These are phyloP conservation scores for Pseudomyrmex flavicornis DNA, from an alignment of 1,140 invertebrate species.

Conservation along the genomic window DNA sequence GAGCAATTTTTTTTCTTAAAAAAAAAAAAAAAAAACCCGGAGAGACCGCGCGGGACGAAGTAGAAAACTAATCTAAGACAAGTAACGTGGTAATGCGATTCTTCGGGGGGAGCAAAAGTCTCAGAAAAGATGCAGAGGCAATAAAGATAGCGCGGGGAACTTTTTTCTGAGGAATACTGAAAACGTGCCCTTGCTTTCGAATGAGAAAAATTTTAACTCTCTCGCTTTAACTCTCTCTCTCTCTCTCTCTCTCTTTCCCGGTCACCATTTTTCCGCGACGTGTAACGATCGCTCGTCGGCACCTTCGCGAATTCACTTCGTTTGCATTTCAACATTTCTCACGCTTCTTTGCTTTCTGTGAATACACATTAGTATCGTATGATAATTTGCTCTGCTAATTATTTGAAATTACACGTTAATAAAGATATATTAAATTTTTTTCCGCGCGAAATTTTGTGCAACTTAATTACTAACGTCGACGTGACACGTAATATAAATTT, in stretches of 20 bases:
- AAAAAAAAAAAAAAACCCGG: too few relatives aligned
- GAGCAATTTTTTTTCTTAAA: constrained; percentile 46
- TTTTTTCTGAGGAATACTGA: constrained; percentile 49
- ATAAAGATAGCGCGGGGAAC: constrained; percentile 55
- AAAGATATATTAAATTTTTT: neutral
- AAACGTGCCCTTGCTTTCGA: constrained; percentile 48
- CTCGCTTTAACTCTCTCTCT: neutral
- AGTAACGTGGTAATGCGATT: constrained; percentile 63
- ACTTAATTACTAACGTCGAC: neutral
- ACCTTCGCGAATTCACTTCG: constrained; percentile 31
- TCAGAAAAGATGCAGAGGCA: constrained; percentile 59
- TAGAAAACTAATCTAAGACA: constrained; percentile 67
- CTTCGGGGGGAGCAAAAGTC: constrained; percentile 47
- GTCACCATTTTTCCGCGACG: constrained; percentile 25
- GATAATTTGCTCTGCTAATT: too few relatives aligned
- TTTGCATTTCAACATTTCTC: constrained; percentile 40
- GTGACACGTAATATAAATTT: constrained; percentile 8
- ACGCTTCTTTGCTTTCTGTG: constrained; percentile 14
- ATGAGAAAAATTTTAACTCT: constrained; percentile 57
- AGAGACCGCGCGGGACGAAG: constrained; percentile 1
- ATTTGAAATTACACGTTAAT: too few relatives aligned
- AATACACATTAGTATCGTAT: too few relatives aligned
- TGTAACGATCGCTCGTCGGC: constrained; percentile 49
- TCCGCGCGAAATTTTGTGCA: neutral
- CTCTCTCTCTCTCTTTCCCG: neutral